Evolutionary conservation across 2,888 invertebrate genomes (phyloP), one percentile per base, ranked within the genome.

Genomic region (Drosophila pseudotakahashii): DNA sequence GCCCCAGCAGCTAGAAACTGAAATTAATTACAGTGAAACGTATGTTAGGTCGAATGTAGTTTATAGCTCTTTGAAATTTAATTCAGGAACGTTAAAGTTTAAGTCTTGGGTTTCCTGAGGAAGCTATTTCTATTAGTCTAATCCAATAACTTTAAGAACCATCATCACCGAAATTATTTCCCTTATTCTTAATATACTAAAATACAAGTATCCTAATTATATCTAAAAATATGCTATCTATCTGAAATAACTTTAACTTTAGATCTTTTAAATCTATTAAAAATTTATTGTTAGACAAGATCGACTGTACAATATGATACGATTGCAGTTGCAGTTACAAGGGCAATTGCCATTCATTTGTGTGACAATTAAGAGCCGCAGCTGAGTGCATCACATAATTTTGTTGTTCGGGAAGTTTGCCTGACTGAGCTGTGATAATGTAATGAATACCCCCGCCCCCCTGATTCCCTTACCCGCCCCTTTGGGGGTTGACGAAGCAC

Each of bases 1-100:
- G 88, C 78, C 7, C 79, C 88, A 37, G 82, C 68, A 7, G 83
- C 79, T 58, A 90, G 70, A 37, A 91, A 37, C 90, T 90, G 73
- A 5, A 87, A 85, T 64, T 11, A 26, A 45, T 32, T 19, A 50
- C 48, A 39, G 58, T 59, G 11, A 14, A 54, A 9, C n/a, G 16
- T 6, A 9, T 30, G 2, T 1, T 32, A 39, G 26, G 3, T 7
- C 11, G 0, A 14, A 16, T 19, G 16, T 14, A 16, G 0, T 41
- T 16, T 16, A 41, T 16, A 4, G 9, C 14, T 10, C 9, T 41
- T 7, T 10, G 1, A 3, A 16, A 34, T 34, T 5, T 11, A n/a
- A n/a, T n/a, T n/a, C n/a, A n/a, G n/a, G n/a, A n/a, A 11, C 3
- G 19, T 11, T 3, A 34, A 34, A 34, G 10, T 3, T 3, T 10